A percentile compares a stretch with the other conserved stretches of the same genome.
phyloP scores from a whole-genome alignment of 1,140 invertebrate species.

The Megalopta genalis region DNA sequence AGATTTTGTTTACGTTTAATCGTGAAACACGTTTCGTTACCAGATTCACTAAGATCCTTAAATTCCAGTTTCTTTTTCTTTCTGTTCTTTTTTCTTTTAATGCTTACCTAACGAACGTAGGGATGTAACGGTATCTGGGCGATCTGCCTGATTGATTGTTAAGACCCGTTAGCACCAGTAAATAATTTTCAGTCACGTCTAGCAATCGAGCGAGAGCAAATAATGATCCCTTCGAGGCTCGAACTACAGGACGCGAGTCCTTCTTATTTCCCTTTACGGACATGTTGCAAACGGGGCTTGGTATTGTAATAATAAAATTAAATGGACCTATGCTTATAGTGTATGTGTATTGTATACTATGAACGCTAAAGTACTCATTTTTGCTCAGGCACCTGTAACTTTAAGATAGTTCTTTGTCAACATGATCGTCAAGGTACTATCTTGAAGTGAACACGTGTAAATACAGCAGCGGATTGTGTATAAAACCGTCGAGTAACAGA shows the following conservation, averaged over 20 bases:
- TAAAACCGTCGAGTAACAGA: constrained; percentile 65
- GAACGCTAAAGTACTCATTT: constrained; percentile 65
- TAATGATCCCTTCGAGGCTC: constrained; percentile 30
- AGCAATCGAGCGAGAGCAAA: constrained; percentile 47
- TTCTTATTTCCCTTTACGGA: constrained; percentile 17
- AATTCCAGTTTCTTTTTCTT: background rate
- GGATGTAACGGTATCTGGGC: constrained; percentile 62
- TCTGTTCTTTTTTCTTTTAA: constrained; percentile 9
- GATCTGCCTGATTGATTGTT: constrained; percentile 59
- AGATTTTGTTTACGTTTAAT: constrained; percentile 58
- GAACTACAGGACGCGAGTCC: constrained; percentile 58
- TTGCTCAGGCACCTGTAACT: constrained; percentile 66
- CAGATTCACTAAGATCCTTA: constrained; percentile 49
- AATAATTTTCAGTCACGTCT: constrained; percentile 51
- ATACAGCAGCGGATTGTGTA: constrained; percentile 62
- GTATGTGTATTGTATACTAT: constrained; percentile 64
- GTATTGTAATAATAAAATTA: constrained; percentile 65
- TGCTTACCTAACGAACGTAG: constrained; percentile 64
- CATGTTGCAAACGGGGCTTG: constrained; percentile 65
- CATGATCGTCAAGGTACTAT: constrained; percentile 64
- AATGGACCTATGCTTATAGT: constrained; percentile 66
- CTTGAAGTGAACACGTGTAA: constrained; percentile 68
- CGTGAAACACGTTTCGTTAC: constrained; percentile 48
- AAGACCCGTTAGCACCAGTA: constrained; percentile 66
- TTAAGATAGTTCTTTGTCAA: constrained; percentile 63